These are phyloP conservation scores for Clarias macrocephalus DNA, from an alignment of 2,113 vertebrate species.

Conservation along the genomic window DNA sequence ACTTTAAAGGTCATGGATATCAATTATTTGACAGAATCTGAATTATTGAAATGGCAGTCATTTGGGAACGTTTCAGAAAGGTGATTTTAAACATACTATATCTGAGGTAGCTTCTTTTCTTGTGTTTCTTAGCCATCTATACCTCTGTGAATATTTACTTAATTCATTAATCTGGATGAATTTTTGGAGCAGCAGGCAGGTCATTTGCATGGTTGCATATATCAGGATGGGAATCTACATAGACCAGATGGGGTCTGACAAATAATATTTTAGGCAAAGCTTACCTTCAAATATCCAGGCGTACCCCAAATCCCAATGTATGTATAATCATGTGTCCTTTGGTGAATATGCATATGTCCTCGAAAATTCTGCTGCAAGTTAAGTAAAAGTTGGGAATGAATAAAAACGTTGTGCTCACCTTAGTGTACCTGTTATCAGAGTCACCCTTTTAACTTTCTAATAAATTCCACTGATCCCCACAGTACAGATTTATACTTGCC, in stretches of 20 bases:
- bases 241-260: constrained; percentile 49
- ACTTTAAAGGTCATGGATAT: constrained; percentile 50
- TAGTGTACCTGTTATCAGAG: too few species aligned
- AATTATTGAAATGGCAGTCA: constrained; percentile 57
- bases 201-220: constrained; percentile 34
- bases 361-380: neutral
- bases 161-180: constrained; percentile 55
- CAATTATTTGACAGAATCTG: constrained; percentile 60
- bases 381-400: constrained; percentile 10
- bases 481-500: neutral
- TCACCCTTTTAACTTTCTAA: neutral
- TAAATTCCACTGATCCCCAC: neutral
- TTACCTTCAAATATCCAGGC: constrained; percentile 43
- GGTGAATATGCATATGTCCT: constrained; percentile 42
- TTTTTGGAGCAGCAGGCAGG: constrained; percentile 49
- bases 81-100: constrained; percentile 42
- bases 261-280: constrained; percentile 53
- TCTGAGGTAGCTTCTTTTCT: constrained; percentile 45
- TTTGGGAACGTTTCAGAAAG: constrained; percentile 35
- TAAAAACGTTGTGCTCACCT: neutral
- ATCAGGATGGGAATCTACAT: constrained; percentile 2
- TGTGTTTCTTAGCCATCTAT: constrained; percentile 3
- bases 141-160: constrained; percentile 53
- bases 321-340: constrained; percentile 46
- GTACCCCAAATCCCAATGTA: constrained; percentile 40